Percentiles rank a stretch among this genome's conserved stretches.
These are phyloP conservation scores for Gonioctena quinquepunctata DNA, from an alignment of 1,140 invertebrate species.

Conservation along the genomic window DNA sequence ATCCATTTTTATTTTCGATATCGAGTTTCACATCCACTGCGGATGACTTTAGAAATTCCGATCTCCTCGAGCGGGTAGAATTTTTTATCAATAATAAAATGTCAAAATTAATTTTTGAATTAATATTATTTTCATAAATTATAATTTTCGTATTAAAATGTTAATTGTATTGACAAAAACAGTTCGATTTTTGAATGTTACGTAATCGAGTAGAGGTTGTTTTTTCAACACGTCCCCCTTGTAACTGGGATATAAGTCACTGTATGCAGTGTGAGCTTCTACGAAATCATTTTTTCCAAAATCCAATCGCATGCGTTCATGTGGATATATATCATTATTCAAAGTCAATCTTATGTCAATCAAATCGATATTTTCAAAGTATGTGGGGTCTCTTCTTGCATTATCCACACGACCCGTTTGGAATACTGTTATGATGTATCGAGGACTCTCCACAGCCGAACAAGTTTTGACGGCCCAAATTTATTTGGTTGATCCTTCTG, in stretches of 20 bases:
- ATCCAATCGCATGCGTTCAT: not conserved
- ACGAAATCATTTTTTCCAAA: conserved; percentile 11
- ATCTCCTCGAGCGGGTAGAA: too few species aligned
- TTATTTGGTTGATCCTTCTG: not conserved
- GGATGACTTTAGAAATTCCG: too few species aligned
- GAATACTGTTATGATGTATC: conserved; percentile 18
- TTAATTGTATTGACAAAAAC: too few species aligned
- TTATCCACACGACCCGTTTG: conserved; percentile 5
- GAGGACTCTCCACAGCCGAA: conserved; percentile 7
- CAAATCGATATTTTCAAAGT: conserved; percentile 17
- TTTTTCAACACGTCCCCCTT: too few species aligned
- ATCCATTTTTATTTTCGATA: too few species aligned
- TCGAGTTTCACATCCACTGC: too few species aligned
- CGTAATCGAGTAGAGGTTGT: too few species aligned
- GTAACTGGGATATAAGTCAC: conserved; percentile 13
- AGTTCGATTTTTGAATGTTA: too few species aligned
- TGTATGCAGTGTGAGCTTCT: conserved; percentile 20
- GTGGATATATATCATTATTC: conserved; percentile 3
- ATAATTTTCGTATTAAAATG: too few species aligned
- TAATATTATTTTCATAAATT: too few species aligned
- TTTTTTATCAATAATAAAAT: too few species aligned
- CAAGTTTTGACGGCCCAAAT: conserved; percentile 21
- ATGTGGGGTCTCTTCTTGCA: not conserved
- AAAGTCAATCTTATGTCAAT: not conserved
- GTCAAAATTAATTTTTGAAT: too few species aligned